These are phyloP conservation scores for Lynx canadensis DNA, from an alignment of 2,113 vertebrate genomes.

Conservation along the genomic window DNA sequence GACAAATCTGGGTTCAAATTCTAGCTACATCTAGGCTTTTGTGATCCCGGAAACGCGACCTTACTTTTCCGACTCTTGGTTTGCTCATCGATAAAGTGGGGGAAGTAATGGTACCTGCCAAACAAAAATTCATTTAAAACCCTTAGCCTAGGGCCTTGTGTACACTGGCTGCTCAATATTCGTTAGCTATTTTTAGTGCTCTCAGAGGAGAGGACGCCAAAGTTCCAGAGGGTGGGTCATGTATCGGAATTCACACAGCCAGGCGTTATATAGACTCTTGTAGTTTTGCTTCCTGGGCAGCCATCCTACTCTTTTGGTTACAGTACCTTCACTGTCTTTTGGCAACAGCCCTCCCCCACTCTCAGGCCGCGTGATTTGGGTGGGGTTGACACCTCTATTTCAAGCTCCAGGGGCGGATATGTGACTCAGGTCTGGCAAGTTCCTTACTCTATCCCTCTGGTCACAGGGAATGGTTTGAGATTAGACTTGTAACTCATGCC, in stretches of 20 bases:
- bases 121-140: slow-evolving; percentile 33
- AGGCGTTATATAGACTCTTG: background rate
- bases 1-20: background rate
- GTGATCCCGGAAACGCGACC: background rate
- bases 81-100: background rate
- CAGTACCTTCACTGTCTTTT: background rate
- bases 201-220: background rate
- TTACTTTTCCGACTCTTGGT: background rate
- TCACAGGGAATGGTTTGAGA: background rate
- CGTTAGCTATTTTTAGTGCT: background rate
- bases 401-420: background rate
- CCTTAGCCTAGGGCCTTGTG: background rate
- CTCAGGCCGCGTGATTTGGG: background rate
- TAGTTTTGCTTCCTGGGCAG: background rate
- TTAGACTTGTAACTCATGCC: background rate
- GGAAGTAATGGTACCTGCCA: background rate
- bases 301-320: background rate
- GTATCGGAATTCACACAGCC: background rate
- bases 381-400: slow-evolving; percentile 32
- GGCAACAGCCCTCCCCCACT: background rate
- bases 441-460: background rate
- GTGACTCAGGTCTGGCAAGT: background rate
- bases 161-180: background rate
- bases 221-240: background rate
- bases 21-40: background rate